Evolutionary conservation across 2,797 vertebrate genomes (phyloP).

Genomic region (Bradypus variegatus): DNA sequence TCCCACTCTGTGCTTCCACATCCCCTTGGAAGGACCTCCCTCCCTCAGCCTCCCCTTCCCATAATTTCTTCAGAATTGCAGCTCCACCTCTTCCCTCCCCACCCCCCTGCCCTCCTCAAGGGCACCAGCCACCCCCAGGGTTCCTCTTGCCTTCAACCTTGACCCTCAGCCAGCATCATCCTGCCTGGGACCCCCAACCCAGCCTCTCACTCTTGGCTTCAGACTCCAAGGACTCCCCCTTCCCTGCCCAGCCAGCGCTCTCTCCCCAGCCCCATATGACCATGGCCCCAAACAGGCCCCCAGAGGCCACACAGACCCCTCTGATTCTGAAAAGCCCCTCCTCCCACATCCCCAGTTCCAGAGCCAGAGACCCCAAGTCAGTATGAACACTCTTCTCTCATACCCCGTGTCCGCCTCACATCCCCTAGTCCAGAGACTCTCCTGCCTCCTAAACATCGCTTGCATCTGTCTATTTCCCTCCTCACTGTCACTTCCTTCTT

Average conservation of each 20-base stretch:
- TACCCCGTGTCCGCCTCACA: neutral
- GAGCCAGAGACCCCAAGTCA: neutral
- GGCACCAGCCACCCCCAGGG: neutral
- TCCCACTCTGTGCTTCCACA: neutral
- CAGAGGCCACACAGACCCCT: neutral
- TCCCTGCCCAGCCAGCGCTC: neutral
- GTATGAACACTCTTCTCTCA: neutral
- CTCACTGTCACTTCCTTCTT: neutral
- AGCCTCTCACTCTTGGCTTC: neutral
- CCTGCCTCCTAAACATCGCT: neutral
- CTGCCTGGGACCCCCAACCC: neutral
- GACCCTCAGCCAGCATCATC: neutral
- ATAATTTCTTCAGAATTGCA: neutral
- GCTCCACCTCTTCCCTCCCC: neutral
- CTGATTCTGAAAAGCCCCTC: neutral
- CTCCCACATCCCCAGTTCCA: neutral
- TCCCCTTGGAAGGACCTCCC: neutral
- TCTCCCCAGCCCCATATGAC: neutral
- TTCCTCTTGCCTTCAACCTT: neutral
- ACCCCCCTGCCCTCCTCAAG: neutral
- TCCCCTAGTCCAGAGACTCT: too few species aligned
- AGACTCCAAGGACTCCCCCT: neutral
- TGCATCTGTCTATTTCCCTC: neutral
- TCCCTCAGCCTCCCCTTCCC: neutral
- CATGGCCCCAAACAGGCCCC: neutral